Percentiles rank a stretch among this genome's conserved stretches.
Evolutionary conservation across 1,140 invertebrate species (phyloP).

Genomic region (Dendroctonus ponderosae): DNA sequence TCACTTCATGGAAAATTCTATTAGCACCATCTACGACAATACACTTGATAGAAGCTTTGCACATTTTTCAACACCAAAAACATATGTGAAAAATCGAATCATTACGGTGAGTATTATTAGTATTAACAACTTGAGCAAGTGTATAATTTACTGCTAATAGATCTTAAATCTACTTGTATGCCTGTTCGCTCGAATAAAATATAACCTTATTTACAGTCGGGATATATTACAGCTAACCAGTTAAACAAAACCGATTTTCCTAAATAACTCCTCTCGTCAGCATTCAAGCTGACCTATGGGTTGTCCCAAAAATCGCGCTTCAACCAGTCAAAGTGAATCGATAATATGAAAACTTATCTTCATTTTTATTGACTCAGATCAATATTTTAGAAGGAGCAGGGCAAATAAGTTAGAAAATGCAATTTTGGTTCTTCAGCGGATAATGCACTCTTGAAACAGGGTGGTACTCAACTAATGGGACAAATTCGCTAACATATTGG

Average conservation of each 20-base stretch:
- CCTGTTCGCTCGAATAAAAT: slow-evolving; percentile 35
- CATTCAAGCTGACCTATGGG: too few relatives aligned
- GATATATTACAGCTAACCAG: slow-evolving; percentile 17
- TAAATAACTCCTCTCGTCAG: neutral
- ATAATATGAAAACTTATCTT: too few relatives aligned
- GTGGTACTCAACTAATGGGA: too few relatives aligned
- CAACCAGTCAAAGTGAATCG: too few relatives aligned
- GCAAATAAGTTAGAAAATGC: too few relatives aligned
- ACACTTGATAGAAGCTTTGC: slow-evolving; percentile 46
- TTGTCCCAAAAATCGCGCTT: too few relatives aligned
- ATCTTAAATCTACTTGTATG: slow-evolving; percentile 27
- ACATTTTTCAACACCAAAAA: slow-evolving; percentile 45
- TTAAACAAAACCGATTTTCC: slow-evolving; percentile 4
- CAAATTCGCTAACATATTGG: too few relatives aligned
- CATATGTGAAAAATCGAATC: slow-evolving; percentile 22
- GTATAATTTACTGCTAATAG: slow-evolving; percentile 45
- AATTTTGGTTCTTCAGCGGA: too few relatives aligned
- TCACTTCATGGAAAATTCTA: slow-evolving; percentile 41
- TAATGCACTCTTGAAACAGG: too few relatives aligned
- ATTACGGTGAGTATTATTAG: slow-evolving; percentile 41
- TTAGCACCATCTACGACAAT: slow-evolving; percentile 46
- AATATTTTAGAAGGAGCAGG: too few relatives aligned
- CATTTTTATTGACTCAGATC: too few relatives aligned
- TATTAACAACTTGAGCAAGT: slow-evolving; percentile 47
- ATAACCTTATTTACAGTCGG: slow-evolving; percentile 44